Evolutionary conservation across 2,888 invertebrate genomes (phyloP).

Genomic region (Saturnia japonica): DNA sequence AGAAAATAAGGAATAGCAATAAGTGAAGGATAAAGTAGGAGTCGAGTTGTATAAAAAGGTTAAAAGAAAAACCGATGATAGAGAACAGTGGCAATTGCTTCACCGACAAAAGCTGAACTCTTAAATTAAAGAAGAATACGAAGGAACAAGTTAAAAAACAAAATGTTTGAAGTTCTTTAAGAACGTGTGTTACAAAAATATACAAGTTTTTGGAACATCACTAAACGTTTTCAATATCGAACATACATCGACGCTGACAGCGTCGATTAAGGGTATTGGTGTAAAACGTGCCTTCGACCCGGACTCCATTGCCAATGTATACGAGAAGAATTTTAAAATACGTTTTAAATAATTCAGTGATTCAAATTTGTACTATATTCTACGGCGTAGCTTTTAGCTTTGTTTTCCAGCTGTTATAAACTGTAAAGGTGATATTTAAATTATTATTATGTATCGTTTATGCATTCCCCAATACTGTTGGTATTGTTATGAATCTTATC

Average conservation of each 20-base stretch:
- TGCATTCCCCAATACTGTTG: neutral
- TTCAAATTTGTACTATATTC: neutral
- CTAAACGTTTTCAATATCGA: constrained; percentile 52
- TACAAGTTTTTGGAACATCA: constrained; percentile 41
- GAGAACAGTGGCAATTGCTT: no score
- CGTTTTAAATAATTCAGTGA: constrained; percentile 21
- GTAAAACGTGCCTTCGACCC: constrained; percentile 50
- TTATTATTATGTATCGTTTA: neutral
- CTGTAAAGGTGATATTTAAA: neutral
- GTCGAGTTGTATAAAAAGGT: no score
- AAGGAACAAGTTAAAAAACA: neutral
- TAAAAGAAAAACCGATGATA: no score
- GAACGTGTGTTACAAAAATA: constrained; percentile 25
- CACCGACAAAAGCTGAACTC: no score
- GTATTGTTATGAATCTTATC: neutral
- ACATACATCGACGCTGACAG: constrained; percentile 36
- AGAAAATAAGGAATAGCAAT: neutral
- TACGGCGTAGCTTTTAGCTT: neutral
- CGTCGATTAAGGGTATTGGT: constrained; percentile 31
- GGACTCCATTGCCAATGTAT: constrained; percentile 37
- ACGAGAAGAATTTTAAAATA: constrained; percentile 3
- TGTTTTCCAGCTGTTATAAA: neutral
- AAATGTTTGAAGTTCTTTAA: constrained; percentile 23
- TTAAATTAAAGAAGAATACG: neutral
- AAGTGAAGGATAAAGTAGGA: no score